A percentile compares a stretch with the other conserved stretches of the same genome.
phyloP scores from a whole-genome alignment of 2,888 invertebrate species.

The Hipparchia sbordonii region DNA sequence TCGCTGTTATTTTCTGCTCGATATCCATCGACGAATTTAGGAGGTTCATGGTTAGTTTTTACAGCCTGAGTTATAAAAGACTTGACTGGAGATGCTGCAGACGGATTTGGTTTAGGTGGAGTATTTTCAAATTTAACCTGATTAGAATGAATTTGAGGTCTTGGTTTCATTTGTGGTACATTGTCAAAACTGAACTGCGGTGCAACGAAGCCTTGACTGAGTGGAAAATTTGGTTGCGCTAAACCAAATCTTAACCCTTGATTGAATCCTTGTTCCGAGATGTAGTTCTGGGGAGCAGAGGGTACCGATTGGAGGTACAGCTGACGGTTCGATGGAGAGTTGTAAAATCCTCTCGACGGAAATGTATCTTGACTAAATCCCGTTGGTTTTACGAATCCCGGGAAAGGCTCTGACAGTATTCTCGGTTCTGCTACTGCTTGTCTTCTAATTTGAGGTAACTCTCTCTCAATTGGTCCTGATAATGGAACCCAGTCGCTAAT shows the following conservation, averaged over 20 bases:
- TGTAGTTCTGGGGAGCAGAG: conserved; percentile 73
- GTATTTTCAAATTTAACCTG: conserved; percentile 62
- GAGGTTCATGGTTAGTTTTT: conserved; percentile 56
- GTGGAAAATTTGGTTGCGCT: conserved; percentile 67
- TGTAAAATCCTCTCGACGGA: conserved; percentile 62
- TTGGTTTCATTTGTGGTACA: conserved; percentile 55
- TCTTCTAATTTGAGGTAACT: conserved; percentile 61
- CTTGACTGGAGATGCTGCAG: conserved; percentile 54
- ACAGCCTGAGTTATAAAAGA: conserved; percentile 55
- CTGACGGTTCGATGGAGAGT: conserved; percentile 63
- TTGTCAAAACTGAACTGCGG: conserved; percentile 66
- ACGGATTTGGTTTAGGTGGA: conserved; percentile 47
- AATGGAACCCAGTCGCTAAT: conserved; percentile 77
- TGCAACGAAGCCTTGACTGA: conserved; percentile 69
- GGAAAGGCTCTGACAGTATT: conserved; percentile 71
- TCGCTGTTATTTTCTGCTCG: conserved; percentile 63
- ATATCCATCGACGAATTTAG: conserved; percentile 73
- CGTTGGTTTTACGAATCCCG: conserved; percentile 50
- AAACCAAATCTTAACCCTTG: conserved; percentile 72
- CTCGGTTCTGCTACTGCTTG: conserved; percentile 77
- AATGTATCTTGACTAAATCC: conserved; percentile 63
- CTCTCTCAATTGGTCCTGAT: conserved; percentile 62
- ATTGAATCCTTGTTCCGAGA: conserved; percentile 72
- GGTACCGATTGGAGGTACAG: conserved; percentile 73
- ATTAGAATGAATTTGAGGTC: conserved; percentile 51